Conservation (phyloP, 2,797 vertebrate genomes). For the Scarus forsteni region DNA sequence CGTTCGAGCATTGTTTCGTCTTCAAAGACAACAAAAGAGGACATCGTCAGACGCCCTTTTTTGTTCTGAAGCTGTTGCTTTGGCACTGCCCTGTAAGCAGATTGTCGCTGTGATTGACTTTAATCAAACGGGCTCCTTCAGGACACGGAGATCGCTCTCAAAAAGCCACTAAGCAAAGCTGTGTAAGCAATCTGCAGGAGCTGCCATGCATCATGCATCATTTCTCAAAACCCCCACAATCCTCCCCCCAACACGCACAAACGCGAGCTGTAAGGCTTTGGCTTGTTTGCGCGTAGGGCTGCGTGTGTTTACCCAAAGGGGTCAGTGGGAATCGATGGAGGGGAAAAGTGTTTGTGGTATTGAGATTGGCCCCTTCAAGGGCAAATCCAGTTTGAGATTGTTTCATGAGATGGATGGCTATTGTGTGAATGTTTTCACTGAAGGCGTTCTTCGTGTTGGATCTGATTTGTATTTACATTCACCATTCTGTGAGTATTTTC, state of each 20-base stretch:
- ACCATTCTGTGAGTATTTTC: neutral
- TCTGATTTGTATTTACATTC: constrained; percentile 9
- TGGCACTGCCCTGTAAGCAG: constrained; percentile 62
- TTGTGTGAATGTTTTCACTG: constrained; percentile 14
- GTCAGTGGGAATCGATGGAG: constrained; percentile 58
- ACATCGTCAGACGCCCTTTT: constrained; percentile 57
- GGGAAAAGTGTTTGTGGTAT: constrained; percentile 40
- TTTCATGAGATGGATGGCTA: constrained; percentile 30
- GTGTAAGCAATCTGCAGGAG: constrained; percentile 64
- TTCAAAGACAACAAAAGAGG: constrained; percentile 53
- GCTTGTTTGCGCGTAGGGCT: constrained; percentile 61
- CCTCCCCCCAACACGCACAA: constrained; percentile 14
- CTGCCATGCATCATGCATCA: constrained; percentile 64
- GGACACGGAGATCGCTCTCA: constrained; percentile 50
- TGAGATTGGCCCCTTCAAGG: constrained; percentile 51
- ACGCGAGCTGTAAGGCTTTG: constrained; percentile 38
- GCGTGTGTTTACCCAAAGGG: constrained; percentile 66
- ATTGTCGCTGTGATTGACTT: constrained; percentile 76
- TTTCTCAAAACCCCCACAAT: constrained; percentile 23
- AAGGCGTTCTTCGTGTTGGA: neutral
- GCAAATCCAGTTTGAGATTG: constrained; percentile 40
- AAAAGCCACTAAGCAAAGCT: constrained; percentile 58
- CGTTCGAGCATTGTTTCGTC: constrained; percentile 41
- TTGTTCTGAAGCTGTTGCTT: constrained; percentile 16
- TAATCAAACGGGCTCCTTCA: constrained; percentile 73